Evolutionary conservation across 2,113 vertebrate genomes (phyloP), one percentile per base, ranked within the genome.

Genomic region (Corydoras maculifer): DNA sequence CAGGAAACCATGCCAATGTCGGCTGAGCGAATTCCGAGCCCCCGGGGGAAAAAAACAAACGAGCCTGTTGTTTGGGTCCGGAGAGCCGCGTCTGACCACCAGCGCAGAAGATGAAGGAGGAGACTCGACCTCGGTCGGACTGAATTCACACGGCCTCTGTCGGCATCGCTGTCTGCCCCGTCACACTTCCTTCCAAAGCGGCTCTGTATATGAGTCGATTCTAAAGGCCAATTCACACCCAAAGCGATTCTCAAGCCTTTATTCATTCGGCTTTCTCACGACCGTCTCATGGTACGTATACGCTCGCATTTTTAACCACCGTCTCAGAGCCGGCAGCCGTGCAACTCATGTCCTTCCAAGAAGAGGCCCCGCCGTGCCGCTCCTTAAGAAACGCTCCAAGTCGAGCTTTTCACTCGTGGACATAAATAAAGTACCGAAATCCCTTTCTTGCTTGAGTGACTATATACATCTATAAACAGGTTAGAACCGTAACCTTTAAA

Each of bases 11-110:
- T 78, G 79, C 79, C 77, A 78, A 77, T 63, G 77, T 81, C 79
- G 77, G 74, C 77, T 77, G 75, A 81, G 77, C 66, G 58, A 69
- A 81, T 81, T 78, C 79, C 75, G 30, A 77, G 75, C 71, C 74
- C 74, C 75, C 72, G 14, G 65, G 62, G 66, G 67, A 71, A 65
- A 73, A 78, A 61, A 76, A 81, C 74, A 81, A 81, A 74, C 61
- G 58, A 72, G 35, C 62, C 79, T 78, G 76, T 81, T 81, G 79
- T 80, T 71, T 75, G 71, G 58, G 66, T 62, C 68, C 60, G 48
- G 74, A 64, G 67, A 78, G 69, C 35, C 64, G 69, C 58, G 72
- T 69, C 76, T 78, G 76, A 76, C 71, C 74, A 77, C 70, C 66
- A 68, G 70, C 14, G 43, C 68, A 60, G 65, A 74, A 69, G 69